A percentile compares a stretch with the other conserved stretches of the same genome.
These are phyloP conservation scores for Styela plicata DNA, from an alignment of 23 tunicate genomes.

Conservation along the genomic window DNA sequence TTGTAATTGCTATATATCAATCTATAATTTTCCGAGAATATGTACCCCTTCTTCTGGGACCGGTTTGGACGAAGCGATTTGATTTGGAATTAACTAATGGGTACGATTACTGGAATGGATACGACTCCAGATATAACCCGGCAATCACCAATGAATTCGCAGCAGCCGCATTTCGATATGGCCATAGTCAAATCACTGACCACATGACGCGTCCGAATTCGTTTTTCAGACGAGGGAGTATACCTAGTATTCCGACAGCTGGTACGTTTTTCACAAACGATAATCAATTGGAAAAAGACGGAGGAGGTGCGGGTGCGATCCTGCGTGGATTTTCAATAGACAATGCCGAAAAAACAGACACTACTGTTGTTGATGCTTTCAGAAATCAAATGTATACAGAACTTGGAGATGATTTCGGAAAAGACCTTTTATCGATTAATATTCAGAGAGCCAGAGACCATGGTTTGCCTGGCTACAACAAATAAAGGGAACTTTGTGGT, in stretches of 20 bases:
- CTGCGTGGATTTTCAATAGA: conserved; percentile 59
- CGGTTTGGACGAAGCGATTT: conserved; percentile 45
- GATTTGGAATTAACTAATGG: conserved; percentile 13
- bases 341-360: conserved; percentile 52
- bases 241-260: background rate
- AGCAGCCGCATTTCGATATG: conserved; percentile 84
- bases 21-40: conserved; percentile 63
- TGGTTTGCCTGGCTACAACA: conserved; percentile 79
- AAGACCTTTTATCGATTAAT: conserved; percentile 58
- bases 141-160: conserved; percentile 75
- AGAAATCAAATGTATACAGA: conserved; percentile 52
- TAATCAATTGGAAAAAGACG: conserved; percentile 19
- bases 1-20: conserved; percentile 63
- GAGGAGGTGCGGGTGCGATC: conserved; percentile 64
- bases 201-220: conserved; percentile 41
- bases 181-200: conserved; percentile 56
- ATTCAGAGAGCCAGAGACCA: conserved; percentile 86
- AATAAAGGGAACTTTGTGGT: conserved; percentile 70
- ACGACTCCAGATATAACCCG: conserved; percentile 66
- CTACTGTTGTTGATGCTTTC: conserved; percentile 45
- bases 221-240: conserved; percentile 30
- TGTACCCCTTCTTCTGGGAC: conserved; percentile 65
- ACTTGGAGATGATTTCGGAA: background rate
- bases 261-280: conserved; percentile 60
- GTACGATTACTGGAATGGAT: conserved; percentile 69